Base-by-base conservation (phyloP, 2,797 vertebrate genomes). In the Glossophaga mutica region DNA sequence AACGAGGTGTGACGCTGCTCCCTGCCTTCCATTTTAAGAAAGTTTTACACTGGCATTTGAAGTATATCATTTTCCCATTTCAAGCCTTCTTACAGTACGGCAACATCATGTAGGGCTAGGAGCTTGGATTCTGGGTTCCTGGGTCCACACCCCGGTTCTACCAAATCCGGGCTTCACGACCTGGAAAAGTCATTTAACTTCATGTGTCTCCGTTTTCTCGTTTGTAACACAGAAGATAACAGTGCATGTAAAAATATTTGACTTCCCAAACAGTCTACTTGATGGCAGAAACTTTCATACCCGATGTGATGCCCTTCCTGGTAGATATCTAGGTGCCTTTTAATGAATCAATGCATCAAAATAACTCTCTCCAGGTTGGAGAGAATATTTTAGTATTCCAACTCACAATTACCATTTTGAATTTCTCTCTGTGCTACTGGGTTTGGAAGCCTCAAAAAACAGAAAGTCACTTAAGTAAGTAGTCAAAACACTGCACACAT, bases 401-500 rank as follows among this genome's bases (percentile, higher is more conserved):
- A 59, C 14, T 84, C 74, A 62, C 68, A 16, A 67, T 65, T 16
- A 26, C 9, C 39, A 87, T 59, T 78, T 15, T 6, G 26, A 83
- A 76, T 87, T 37, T 88, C 71, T 85, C 19, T 65, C 71, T 29
- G 18, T 29, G 15, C 32, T 77, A 1, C 5, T 76, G 52, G 50
- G 22, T 29, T 59, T 70, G 52, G 59, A 86, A 79, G 34, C 7
- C 39, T 94, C 68, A 42, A 76, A 90, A 71, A 71, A 50, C 48
- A 70, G 42, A 93, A 90, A 96, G 34, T 48, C 10, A 89, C 67
- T 94, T 91, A 65, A 94, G 87, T 91, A 65, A 94, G 87, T 70
- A 89, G 86, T 87, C 59, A 95, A 89, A 96, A 89, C 76, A 86
- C 10, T 65, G 67, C 5, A 94, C 2, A 77, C 19, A 93, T 50